Percentiles rank a stretch among this genome's conserved stretches.
These are phyloP conservation scores for Atherinomorus stipes DNA, from an alignment of 2,113 vertebrate species.

Conservation along the genomic window DNA sequence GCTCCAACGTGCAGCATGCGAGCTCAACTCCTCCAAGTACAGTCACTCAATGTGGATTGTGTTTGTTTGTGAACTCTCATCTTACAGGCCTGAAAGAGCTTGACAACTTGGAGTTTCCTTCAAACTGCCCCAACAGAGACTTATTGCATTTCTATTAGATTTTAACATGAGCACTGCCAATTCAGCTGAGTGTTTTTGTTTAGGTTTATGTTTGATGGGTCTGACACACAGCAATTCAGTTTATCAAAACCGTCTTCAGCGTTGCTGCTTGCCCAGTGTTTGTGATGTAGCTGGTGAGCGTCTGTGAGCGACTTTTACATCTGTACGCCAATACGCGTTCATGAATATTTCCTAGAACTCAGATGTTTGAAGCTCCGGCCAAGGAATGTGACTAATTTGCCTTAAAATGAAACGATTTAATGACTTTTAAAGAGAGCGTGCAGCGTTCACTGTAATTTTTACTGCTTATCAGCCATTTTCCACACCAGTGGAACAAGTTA, in stretches of 20 bases:
- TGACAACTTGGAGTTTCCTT: constrained; percentile 63
- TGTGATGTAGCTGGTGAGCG: constrained; percentile 44
- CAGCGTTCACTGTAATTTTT: constrained; percentile 2
- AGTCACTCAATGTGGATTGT: constrained; percentile 75
- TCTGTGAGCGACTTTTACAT: constrained; percentile 34
- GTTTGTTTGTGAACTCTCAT: constrained; percentile 77
- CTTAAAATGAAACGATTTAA: background rate
- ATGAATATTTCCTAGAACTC: constrained; percentile 13
- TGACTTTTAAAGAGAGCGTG: constrained; percentile 7
- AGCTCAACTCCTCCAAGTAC: constrained; percentile 51
- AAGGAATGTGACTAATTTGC: constrained; percentile 5
- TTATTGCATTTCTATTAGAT: constrained; percentile 70
- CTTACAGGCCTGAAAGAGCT: constrained; percentile 56
- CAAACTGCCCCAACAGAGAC: constrained; percentile 62
- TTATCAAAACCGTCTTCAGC: constrained; percentile 55
- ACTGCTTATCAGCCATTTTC: constrained; percentile 26
- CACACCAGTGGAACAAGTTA: constrained; percentile 4
- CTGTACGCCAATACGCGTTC: constrained; percentile 7
- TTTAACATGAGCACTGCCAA: constrained; percentile 69
- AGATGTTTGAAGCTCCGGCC: background rate
- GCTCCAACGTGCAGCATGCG: constrained; percentile 55
- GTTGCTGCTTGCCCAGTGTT: constrained; percentile 24
- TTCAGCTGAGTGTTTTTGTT: constrained; percentile 77
- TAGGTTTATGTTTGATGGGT: constrained; percentile 73
- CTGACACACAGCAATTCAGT: constrained; percentile 58